phyloP scores from a whole-genome alignment of 2,888 invertebrate genomes.

The Cheilosia vulpina region DNA sequence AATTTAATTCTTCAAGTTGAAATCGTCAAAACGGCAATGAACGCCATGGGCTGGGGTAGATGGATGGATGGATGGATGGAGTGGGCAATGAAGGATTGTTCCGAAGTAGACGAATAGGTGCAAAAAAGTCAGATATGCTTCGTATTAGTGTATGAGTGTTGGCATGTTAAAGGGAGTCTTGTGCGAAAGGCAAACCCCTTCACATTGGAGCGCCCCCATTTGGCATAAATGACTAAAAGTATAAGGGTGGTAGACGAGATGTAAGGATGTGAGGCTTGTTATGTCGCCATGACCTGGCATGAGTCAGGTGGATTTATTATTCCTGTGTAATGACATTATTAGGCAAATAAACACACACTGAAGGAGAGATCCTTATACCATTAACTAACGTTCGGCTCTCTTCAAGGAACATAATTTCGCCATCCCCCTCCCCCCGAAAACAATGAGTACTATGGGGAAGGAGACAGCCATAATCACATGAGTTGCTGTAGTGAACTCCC shows the following conservation, averaged over 20 bases:
- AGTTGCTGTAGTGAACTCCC: slow-evolving; percentile 18
- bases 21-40: slow-evolving; percentile 67
- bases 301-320: slow-evolving; percentile 69
- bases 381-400: slow-evolving; percentile 31
- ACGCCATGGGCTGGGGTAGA: background rate
- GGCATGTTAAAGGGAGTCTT: background rate
- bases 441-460: slow-evolving; percentile 26
- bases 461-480: slow-evolving; percentile 16
- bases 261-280: slow-evolving; percentile 1
- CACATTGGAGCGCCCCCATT: slow-evolving; percentile 46
- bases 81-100: slow-evolving; percentile 5
- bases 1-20: slow-evolving; percentile 73
- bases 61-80: background rate
- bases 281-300: slow-evolving; percentile 45
- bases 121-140: slow-evolving; percentile 28
- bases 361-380: slow-evolving; percentile 32
- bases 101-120: slow-evolving; percentile 40
- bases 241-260: slow-evolving; percentile 9
- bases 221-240: slow-evolving; percentile 59
- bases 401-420: slow-evolving; percentile 1
- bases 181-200: slow-evolving; percentile 31
- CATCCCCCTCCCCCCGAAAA: background rate
- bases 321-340: slow-evolving; percentile 67
- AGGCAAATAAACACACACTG: slow-evolving; percentile 72
- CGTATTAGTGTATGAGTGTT: background rate